phyloP scores from a whole-genome alignment of 2,113 vertebrate genomes.

The Syngnathoides biaculeatus region DNA sequence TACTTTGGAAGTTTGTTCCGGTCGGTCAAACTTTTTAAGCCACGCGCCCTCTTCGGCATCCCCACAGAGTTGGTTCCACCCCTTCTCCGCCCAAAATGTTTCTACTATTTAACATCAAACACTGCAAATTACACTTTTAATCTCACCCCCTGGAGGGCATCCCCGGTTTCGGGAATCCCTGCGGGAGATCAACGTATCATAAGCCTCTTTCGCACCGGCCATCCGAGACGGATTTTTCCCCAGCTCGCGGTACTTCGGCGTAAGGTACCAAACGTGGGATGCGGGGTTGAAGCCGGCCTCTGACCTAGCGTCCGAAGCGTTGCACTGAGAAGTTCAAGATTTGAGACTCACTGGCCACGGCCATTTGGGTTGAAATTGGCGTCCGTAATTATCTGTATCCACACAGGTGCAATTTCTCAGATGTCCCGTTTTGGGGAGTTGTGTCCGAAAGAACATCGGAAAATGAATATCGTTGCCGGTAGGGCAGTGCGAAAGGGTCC shows the following conservation, averaged over 20 bases:
- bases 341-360: not conserved
- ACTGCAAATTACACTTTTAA: conserved; percentile 1
- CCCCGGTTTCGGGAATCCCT: not conserved
- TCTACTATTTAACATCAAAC: conserved; percentile 1
- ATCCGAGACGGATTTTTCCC: not conserved
- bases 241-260: not conserved
- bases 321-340: too few relatives aligned
- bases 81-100: not conserved
- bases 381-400: too few relatives aligned
- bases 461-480: not conserved
- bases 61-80: not conserved
- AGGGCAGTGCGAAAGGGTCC: too few relatives aligned
- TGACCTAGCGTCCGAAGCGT: too few relatives aligned
- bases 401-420: not conserved
- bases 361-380: not conserved
- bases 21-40: not conserved
- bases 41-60: not conserved
- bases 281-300: not conserved
- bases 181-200: not conserved
- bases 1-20: not conserved
- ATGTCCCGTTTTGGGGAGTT: not conserved
- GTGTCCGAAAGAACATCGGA: not conserved
- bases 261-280: too few relatives aligned
- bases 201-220: not conserved
- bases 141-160: not conserved